Evolutionary conservation across 2,888 invertebrate genomes (phyloP), one percentile per base, ranked within the genome.

Genomic region (Callinectes sapidus): DNA sequence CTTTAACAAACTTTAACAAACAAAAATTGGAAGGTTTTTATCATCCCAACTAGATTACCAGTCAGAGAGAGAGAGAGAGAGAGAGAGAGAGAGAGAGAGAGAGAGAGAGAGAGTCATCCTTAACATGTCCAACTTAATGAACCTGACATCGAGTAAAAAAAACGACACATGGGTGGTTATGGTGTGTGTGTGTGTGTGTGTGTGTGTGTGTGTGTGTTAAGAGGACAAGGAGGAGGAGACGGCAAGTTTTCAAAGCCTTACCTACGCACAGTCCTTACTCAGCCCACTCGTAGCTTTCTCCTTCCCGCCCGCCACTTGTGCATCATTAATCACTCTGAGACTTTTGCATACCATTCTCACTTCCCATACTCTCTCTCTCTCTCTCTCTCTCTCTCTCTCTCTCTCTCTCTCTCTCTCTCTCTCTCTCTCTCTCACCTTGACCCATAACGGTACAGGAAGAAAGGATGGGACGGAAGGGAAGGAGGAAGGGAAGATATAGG

Each of bases 61-160:
- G 61, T 23, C 23, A 61, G 71, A 71, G 71, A 71, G 71, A 71
- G 71, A 71, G 71, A 71, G 71, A 71, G 61, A 61, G 61, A 61
- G 61, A 61, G 61, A 61, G 61, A 61, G 61, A 61, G 61, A 61
- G 61, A 61, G 61, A 61, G 61, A 61, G 61, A 61, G 61, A 61
- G 61, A 61, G 55, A 55, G 55, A 55, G 55, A 55, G 55, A 55
- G 55, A 55, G 16, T 55, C 55, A 16, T 55, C 55, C 61, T 61
- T 61, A 61, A 18, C 18, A 61, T 23, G 61, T 61, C 61, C 2
- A 61, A 61, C 61, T 16, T 23, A 61, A 61, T 5, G 23, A 16
- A 61, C 61, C 16, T 61, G 61, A 61, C 23, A 8, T 61, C 18
- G 61, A 61, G 23, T 61, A 61, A 16, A 55, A 55, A 16, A 61